phyloP scores from a whole-genome alignment of 1,140 invertebrate genomes.

The Epicauta chinensis region DNA sequence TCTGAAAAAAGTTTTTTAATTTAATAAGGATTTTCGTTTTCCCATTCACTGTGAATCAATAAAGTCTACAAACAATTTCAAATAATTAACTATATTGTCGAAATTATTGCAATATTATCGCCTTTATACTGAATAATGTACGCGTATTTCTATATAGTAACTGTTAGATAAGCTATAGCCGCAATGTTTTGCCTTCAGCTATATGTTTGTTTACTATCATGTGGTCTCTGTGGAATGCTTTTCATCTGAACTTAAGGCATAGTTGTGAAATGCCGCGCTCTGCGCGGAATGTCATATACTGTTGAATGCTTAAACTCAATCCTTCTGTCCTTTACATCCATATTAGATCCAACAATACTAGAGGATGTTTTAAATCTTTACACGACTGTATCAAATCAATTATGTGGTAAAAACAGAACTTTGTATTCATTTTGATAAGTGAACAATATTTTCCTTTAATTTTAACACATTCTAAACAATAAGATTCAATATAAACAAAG shows the following conservation, averaged over 20 bases:
- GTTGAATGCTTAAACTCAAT: constrained; percentile 23
- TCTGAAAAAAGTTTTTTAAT: no score
- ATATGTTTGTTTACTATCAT: constrained; percentile 39
- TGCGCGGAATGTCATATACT: constrained; percentile 41
- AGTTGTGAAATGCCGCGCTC: constrained; percentile 39
- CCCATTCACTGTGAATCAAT: no score
- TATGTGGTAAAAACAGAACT: no score
- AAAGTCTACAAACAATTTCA: no score
- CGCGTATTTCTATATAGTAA: constrained; percentile 14
- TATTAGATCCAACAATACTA: neutral
- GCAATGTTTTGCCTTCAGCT: constrained; percentile 28
- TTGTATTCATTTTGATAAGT: no score
- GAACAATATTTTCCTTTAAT: no score
- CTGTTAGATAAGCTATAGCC: constrained; percentile 24
- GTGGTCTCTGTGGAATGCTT: constrained; percentile 40
- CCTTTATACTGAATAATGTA: constrained; percentile 12
- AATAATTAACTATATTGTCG: no score
- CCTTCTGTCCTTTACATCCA: constrained; percentile 7
- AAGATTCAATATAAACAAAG: neutral
- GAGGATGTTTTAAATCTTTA: no score
- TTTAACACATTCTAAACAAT: no score
- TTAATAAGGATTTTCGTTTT: no score
- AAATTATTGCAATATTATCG: neutral
- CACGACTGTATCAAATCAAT: no score
- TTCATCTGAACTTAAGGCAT: constrained; percentile 42